Base-by-base conservation (phyloP, 2,797 vertebrate genomes). In the Anableps anableps region DNA sequence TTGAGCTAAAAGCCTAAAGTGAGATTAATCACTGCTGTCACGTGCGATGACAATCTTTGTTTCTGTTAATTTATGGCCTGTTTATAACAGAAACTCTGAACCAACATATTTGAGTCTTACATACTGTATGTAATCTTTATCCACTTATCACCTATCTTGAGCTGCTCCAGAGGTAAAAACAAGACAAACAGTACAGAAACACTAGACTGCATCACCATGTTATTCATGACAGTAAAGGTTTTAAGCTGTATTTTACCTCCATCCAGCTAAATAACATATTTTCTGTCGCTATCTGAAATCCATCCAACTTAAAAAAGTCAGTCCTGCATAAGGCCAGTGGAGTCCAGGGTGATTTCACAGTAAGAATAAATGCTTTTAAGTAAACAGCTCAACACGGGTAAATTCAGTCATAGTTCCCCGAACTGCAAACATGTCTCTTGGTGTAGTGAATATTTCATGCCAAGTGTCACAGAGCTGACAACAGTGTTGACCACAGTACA, bases 391-490 rank as follows among this genome's bases (percentile, higher is more conserved):
- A 71, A 83, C 72, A 79, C 64, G 78, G 74, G 78, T 26, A 68
- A 68, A 68, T 41, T 86, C 48, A 60, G 85, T 86, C 87, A 53
- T 26, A 70, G 77, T 70, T 89, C 76, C 90, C 79, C 76, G 83
- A 80, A 75, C 91, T 83, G 80, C 86, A 88, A 90, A 92, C 90
- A 88, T 87, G 91, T 93, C 89, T 93, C 87, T 84, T 68, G 80
- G 84, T 76, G 84, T 86, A 78, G 88, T 92, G 90, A 94, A 93
- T 94, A 93, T 95, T 95, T 93, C 88, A 94, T 93, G 88, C 72
- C 81, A 81, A 90, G 85, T 75, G 75, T 88, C 81, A 84, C 82
- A 81, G 85, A 86, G 86, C 91, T 91, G 92, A 91, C 84, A 88
- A 91, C 74, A 60, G 73, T 66, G 73, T 75, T 82, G 89, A 90